These are phyloP conservation scores for Ectropis grisescens DNA, from an alignment of 1,140 invertebrate species.

Conservation along the genomic window DNA sequence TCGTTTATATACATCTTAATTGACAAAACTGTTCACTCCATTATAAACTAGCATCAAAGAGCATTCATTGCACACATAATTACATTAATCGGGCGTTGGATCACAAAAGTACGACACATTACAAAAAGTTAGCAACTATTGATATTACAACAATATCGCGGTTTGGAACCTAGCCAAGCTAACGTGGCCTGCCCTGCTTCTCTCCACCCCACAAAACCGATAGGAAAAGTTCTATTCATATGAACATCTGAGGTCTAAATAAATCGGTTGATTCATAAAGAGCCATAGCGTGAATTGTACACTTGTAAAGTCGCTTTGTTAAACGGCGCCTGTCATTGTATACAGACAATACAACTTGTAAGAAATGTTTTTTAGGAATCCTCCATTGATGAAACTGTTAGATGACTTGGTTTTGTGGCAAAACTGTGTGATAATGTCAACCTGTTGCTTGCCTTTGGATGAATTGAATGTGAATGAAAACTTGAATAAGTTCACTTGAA, in stretches of 20 bases:
- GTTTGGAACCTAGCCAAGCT: constrained; percentile 56
- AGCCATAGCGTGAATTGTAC: constrained; percentile 64
- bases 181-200: constrained; percentile 26
- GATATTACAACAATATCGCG: constrained; percentile 61
- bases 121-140: constrained; percentile 63
- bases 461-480: constrained; percentile 36
- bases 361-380: constrained; percentile 67
- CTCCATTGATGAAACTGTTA: constrained; percentile 58
- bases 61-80: constrained; percentile 30
- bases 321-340: constrained; percentile 57
- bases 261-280: constrained; percentile 56
- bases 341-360: constrained; percentile 65
- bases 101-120: constrained; percentile 42
- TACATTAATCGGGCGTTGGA: constrained; percentile 41
- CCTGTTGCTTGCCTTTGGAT: constrained; percentile 44
- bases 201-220: constrained; percentile 14
- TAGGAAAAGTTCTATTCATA: constrained; percentile 19
- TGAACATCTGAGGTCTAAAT: constrained; percentile 37
- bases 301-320: constrained; percentile 64
- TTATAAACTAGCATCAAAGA: constrained; percentile 15
- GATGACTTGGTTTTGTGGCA: constrained; percentile 48
- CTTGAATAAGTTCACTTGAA: neutral
- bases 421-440: constrained; percentile 46
- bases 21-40: constrained; percentile 28
- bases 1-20: too few relatives aligned